These are phyloP conservation scores for Pempheris klunzingeri DNA, from an alignment of 2,797 vertebrate genomes.

Conservation along the genomic window DNA sequence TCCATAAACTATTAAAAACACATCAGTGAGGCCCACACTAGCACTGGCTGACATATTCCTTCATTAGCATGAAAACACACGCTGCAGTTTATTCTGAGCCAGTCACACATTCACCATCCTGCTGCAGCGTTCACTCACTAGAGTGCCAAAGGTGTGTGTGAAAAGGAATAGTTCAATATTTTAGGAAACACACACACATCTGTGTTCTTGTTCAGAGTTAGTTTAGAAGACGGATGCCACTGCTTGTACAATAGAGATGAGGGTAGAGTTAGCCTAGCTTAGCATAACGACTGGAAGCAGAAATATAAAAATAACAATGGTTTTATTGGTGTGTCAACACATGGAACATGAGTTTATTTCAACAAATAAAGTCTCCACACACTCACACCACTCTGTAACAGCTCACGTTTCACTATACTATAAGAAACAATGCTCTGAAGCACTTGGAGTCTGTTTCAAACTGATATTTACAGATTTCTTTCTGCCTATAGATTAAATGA, in stretches of 20 bases:
- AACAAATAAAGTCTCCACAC: too few species aligned
- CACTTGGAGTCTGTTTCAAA: too few species aligned
- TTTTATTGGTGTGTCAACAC: too few species aligned
- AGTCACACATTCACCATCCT: not conserved
- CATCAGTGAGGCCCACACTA: not conserved
- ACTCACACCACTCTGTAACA: too few species aligned
- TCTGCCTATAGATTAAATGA: too few species aligned
- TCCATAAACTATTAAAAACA: not conserved
- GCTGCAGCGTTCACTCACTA: not conserved
- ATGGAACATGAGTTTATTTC: too few species aligned
- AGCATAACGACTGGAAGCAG: not conserved
- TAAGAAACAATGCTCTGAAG: too few species aligned
- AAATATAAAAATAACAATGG: too few species aligned
- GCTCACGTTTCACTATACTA: too few species aligned
- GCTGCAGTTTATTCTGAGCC: not conserved
- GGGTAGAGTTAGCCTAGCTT: not conserved
- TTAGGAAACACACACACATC: not conserved
- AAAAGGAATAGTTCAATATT: not conserved
- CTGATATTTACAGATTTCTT: not conserved
- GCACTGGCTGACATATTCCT: not conserved
- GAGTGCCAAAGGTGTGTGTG: not conserved
- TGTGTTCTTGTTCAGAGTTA: not conserved
- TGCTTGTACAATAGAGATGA: not conserved
- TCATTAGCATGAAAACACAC: not conserved
- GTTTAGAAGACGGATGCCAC: not conserved